Conservation (phyloP, 2,113 vertebrate species). For the Dolichotis patagonum region DNA sequence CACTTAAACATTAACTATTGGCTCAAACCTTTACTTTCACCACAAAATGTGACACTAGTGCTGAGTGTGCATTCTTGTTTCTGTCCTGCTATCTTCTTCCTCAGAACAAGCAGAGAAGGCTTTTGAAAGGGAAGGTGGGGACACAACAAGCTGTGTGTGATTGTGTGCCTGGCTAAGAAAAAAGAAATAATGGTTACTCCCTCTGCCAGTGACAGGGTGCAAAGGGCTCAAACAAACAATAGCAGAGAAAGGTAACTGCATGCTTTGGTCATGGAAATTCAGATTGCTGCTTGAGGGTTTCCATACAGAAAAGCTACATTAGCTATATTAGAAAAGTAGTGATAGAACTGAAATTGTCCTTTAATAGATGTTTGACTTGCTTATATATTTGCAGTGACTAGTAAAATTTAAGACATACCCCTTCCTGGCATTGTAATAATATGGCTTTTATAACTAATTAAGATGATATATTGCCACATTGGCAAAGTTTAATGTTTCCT, state of each 20-base stretch:
- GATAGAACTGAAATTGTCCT: background rate
- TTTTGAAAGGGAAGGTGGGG: background rate
- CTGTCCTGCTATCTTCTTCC: background rate
- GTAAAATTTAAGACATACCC: background rate
- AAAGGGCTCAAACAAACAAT: background rate
- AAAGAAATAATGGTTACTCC: background rate
- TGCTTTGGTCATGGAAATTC: constrained; percentile 17
- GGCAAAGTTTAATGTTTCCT: constrained; percentile 27
- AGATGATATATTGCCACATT: constrained; percentile 44
- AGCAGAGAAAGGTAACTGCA: background rate
- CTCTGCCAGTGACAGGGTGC: background rate
- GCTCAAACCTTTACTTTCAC: background rate
- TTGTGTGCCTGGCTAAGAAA: background rate
- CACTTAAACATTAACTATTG: background rate
- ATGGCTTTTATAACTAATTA: constrained; percentile 55
- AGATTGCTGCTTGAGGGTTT: background rate
- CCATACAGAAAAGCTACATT: background rate
- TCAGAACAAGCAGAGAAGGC: background rate
- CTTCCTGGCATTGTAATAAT: constrained; percentile 16
- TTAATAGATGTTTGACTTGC: constrained; percentile 21
- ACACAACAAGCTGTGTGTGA: background rate
- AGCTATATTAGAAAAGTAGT: background rate
- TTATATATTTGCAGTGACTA: background rate
- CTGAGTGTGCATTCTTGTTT: background rate
- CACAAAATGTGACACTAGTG: background rate